Evolutionary conservation across 2,113 vertebrate genomes (phyloP), one percentile per base, ranked within the genome.

Genomic region (Chaetodon auriga): DNA sequence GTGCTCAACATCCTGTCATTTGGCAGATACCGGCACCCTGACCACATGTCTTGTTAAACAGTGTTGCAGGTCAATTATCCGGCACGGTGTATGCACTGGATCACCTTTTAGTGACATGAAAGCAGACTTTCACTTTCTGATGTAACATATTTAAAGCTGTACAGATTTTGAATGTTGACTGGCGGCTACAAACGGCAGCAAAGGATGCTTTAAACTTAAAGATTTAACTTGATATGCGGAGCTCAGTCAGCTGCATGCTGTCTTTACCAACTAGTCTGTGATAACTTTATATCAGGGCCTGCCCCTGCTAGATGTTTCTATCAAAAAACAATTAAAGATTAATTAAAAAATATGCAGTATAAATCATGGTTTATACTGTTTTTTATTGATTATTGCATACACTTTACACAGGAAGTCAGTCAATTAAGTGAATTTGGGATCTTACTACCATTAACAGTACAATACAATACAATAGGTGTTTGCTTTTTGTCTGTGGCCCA

Each of bases 1-100:
- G 79, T 83, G 74, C 46, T 69, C 55, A 57, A 76, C 85, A 87
- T 80, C 65, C 75, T 70, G 77, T 70, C 64, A 38, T 78, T 66
- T 68, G 62, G 51, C 65, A 58, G 64, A 38, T 65, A 38, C 5
- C 45, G 48, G 74, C 58, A 71, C 68, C 18, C n/a, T 66, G 75
- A 48, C 74, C 18, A 53, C 80, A 73, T 38, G 58, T 46, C 30
- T 25, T 48, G 65, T 79, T 88, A 60, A 75, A 80, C 81, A 61
- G 36, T n/a, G 36, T 14, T 18, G 35, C 25, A 69, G 62, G 69
- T 76, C 66, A 85, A 10, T 81, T 64, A 72, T 38, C 41, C 43
- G 54, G 36, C 15, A 49, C 43, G 23, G 48, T 71, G 21, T 13
- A 12, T 63, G 21, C 30, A 41, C 58, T 30, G 13, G 15, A 43